Base-by-base conservation (phyloP, 2,888 invertebrate species). In the Epicampocera succincta region DNA sequence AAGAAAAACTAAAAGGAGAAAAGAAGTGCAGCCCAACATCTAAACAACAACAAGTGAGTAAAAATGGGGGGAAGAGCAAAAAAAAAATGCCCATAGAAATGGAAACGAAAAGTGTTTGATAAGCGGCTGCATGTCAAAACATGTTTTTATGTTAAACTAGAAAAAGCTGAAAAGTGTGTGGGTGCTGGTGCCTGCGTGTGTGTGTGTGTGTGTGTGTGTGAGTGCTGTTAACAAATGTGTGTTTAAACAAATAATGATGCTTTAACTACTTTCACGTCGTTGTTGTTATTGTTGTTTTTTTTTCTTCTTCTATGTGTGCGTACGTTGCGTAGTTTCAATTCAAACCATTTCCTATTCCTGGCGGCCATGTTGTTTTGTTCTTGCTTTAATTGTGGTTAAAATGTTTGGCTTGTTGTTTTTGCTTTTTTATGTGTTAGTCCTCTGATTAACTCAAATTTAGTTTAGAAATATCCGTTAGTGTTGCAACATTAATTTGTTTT, bases 401-500 rank as follows among this genome's bases (percentile, higher is more conserved):
- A 48, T 40, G 15, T 29, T 44, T 63, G 46, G 13, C 17, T 65
- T 81, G 69, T 58, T 81, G 50, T 69, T 84, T 78, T 74, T 58
- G 58, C 71, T 78, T 69, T 58, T 69, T 58, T 71, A 40, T 82
- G 21, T 69, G 73, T 78, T 83, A 78, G 85, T 80, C 85, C 84
- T 84, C 86, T 88, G 87, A 87, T 88, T 88, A 89, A 86, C 86
- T 86, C 84, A 88, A 72, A 78, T 89, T 88, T 88, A 89, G 88
- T 88, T 88, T 88, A 88, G 88, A 88, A 88, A 89, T 86, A 88
- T 88, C 88, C 87, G 89, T 85, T 87, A 84, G 88, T 87, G 88
- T 87, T 88, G 88, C 88, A 87, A 88, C 85, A 85, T 84, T 85
- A 80, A 84, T 85, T 84, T 84, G 83, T 83, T 85, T 84, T 83